Evolutionary conservation across 2,797 vertebrate genomes (phyloP).

Genomic region (Anisognathus igniventris): DNA sequence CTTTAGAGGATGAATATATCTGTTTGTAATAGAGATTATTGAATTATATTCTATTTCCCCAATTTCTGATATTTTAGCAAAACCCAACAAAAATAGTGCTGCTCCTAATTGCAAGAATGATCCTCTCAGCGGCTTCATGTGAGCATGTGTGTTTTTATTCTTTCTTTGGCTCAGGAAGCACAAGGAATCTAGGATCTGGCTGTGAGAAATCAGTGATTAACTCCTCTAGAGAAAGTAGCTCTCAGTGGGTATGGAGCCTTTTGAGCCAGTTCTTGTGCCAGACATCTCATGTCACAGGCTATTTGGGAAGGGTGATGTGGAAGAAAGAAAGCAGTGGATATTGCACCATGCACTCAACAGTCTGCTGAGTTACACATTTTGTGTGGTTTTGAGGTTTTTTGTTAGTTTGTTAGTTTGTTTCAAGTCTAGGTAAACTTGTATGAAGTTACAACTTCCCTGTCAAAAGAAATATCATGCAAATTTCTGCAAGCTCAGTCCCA

Average conservation of each 20-base stretch:
- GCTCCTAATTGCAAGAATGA: accelerated
- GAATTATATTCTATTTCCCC: not conserved
- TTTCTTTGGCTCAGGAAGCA: not conserved
- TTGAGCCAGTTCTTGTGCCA: not conserved
- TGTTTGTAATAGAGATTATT: not conserved
- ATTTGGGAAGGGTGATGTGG: not conserved
- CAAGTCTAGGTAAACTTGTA: not conserved
- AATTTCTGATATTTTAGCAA: not conserved
- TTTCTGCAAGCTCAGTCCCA: not conserved
- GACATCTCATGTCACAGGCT: not conserved
- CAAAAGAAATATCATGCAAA: not conserved
- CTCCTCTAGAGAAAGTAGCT: not conserved
- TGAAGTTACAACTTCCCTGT: not conserved
- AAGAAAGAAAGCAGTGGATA: not conserved
- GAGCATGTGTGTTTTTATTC: not conserved
- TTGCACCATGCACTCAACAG: not conserved
- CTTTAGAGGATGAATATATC: not conserved
- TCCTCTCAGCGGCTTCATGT: not conserved
- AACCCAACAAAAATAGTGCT: not conserved
- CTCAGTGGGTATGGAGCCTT: not conserved
- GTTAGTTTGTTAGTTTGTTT: not conserved
- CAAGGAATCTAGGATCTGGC: not conserved
- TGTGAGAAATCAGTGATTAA: not conserved
- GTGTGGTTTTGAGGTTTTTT: accelerated
- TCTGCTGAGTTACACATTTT: not conserved